Conservation (phyloP, 1,140 invertebrate species). For the Trypoxylus dichotomus region DNA sequence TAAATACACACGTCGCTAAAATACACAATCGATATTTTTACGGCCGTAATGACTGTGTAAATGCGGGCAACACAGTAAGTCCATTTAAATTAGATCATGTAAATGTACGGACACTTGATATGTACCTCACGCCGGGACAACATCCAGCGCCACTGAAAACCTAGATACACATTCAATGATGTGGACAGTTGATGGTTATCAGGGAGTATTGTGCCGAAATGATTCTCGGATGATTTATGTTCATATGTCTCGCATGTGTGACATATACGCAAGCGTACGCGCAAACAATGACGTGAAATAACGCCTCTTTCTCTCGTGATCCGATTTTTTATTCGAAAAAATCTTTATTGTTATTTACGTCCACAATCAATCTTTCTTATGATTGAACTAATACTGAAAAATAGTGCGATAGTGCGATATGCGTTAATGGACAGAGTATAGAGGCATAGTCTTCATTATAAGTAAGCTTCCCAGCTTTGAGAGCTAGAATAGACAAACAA, state of each 20-base stretch:
- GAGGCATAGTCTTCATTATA: no score
- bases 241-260: not conserved
- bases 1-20: not conserved
- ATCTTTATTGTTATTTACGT: constrained; percentile 19
- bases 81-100: constrained; percentile 7
- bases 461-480: no score
- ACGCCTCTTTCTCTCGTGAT: not conserved
- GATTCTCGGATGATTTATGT: constrained; percentile 15
- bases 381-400: constrained; percentile 1
- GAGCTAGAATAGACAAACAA: no score
- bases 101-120: constrained; percentile 5
- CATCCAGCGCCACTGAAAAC: not conserved
- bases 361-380: constrained; percentile 15
- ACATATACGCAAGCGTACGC: not conserved
- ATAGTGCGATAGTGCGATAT: not conserved
- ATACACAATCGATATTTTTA: constrained; percentile 7
- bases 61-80: constrained; percentile 11
- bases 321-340: not conserved
- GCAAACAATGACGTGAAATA: not conserved
- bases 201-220: constrained; percentile 5
- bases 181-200: constrained; percentile 10
- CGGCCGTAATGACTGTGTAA: not conserved
- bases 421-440: not conserved
- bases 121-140: constrained; percentile 6
- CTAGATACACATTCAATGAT: constrained; percentile 16